phyloP scores from a whole-genome alignment of 2,888 invertebrate genomes.

The Nebria salina region DNA sequence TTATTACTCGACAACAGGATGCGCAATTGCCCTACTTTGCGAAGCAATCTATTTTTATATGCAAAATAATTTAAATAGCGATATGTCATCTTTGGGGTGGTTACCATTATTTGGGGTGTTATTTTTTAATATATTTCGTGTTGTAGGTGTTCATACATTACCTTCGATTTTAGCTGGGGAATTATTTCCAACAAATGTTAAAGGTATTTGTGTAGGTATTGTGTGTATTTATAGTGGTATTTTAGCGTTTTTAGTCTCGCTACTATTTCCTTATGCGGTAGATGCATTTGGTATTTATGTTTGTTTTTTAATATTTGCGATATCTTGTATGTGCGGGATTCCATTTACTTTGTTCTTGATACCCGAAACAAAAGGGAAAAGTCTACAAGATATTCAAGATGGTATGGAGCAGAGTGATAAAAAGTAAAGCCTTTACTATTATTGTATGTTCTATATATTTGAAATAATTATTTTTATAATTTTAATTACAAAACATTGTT shows the following conservation, averaged over 20 bases:
- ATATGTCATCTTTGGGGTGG: constrained; percentile 62
- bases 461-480: no score
- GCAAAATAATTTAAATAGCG: constrained; percentile 61
- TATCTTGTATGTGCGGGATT: constrained; percentile 66
- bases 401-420: constrained; percentile 59
- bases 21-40: constrained; percentile 65
- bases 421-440: not conserved
- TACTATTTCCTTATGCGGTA: constrained; percentile 69
- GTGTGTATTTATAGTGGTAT: constrained; percentile 68
- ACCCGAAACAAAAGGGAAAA: constrained; percentile 73
- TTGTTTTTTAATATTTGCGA: constrained; percentile 69
- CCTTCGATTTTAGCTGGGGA: constrained; percentile 73
- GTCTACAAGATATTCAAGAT: constrained; percentile 70
- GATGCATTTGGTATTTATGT: constrained; percentile 68
- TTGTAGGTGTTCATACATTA: constrained; percentile 69
- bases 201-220: constrained; percentile 68
- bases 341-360: constrained; percentile 68
- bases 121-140: constrained; percentile 69
- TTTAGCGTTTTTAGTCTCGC: constrained; percentile 68
- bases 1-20: constrained; percentile 66
- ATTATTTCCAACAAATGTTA: constrained; percentile 71
- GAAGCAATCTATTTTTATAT: constrained; percentile 68
- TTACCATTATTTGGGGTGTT: constrained; percentile 68
- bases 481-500: no score
- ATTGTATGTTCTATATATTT: not conserved